These are phyloP conservation scores for Lophura nycthemera DNA, from an alignment of 2,113 vertebrate genomes.

Conservation along the genomic window DNA sequence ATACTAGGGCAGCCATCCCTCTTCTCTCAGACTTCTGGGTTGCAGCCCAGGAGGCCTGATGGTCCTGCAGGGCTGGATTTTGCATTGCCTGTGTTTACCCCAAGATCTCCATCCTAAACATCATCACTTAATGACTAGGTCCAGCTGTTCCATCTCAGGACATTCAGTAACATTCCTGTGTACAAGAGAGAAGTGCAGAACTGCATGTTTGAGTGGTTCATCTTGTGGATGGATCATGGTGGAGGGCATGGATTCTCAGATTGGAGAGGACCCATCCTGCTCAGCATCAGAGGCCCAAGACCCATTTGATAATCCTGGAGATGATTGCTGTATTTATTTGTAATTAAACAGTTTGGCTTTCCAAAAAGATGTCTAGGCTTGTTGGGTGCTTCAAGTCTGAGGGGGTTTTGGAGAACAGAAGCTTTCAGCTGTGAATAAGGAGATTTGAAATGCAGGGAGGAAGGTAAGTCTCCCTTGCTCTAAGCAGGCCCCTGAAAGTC, in stretches of 20 bases:
- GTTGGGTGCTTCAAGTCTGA: not conserved
- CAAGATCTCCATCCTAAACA: not conserved
- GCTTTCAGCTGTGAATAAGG: not conserved
- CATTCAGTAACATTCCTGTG: not conserved
- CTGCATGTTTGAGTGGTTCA: not conserved
- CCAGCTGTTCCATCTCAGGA: not conserved
- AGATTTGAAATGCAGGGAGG: not conserved
- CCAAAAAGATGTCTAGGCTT: not conserved
- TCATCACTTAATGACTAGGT: not conserved
- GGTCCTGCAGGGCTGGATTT: not conserved
- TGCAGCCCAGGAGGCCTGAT: not conserved
- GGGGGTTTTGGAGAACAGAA: not conserved
- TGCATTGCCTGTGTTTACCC: not conserved
- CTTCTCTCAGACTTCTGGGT: not conserved
- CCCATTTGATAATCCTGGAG: not conserved
- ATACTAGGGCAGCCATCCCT: not conserved
- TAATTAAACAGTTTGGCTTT: not conserved
- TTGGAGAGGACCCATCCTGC: not conserved
- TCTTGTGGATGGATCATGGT: fast-evolving
- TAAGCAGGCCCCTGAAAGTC: too few relatives aligned
- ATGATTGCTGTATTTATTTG: not conserved
- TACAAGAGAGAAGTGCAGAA: not conserved
- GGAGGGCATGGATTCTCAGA: not conserved
- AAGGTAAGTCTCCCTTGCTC: fast-evolving
- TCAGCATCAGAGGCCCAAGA: fast-evolving